Evolutionary conservation across 2,888 invertebrate species (phyloP).

Genomic region (Mantis religiosa): DNA sequence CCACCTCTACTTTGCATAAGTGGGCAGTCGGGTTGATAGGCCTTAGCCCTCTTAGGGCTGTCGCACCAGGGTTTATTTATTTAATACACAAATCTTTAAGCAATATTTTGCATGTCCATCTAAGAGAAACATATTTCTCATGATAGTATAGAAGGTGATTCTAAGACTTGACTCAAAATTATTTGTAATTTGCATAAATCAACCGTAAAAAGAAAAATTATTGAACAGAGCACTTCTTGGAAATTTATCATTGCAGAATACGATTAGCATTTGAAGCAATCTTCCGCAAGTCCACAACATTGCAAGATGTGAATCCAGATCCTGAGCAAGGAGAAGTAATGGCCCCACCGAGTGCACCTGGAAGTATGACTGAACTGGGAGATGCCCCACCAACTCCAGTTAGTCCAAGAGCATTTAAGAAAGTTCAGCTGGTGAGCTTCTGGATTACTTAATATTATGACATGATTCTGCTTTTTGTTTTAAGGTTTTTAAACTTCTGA

Average conservation of each 20-base stretch:
- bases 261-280: slow-evolving; percentile 87
- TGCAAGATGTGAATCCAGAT: slow-evolving; percentile 78
- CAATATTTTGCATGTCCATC: too few species aligned
- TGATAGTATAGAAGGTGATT: too few species aligned
- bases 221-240: background rate
- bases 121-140: too few species aligned
- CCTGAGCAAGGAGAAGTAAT: slow-evolving; percentile 48
- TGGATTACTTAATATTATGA: background rate
- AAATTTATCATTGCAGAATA: slow-evolving; percentile 53
- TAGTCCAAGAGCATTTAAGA: slow-evolving; percentile 75
- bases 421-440: slow-evolving; percentile 76
- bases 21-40: too few species aligned
- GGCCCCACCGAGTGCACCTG: background rate
- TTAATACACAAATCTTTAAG: too few species aligned
- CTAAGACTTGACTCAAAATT: too few species aligned
- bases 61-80: too few species aligned
- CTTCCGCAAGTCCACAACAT: slow-evolving; percentile 78
- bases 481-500: too few species aligned
- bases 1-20: too few species aligned
- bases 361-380: background rate
- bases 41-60: too few species aligned
- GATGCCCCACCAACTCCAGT: slow-evolving; percentile 49
- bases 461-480: background rate
- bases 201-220: background rate
- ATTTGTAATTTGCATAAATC: background rate